Base-by-base conservation (phyloP, 2,888 invertebrate genomes). In the Drosophila merina region DNA sequence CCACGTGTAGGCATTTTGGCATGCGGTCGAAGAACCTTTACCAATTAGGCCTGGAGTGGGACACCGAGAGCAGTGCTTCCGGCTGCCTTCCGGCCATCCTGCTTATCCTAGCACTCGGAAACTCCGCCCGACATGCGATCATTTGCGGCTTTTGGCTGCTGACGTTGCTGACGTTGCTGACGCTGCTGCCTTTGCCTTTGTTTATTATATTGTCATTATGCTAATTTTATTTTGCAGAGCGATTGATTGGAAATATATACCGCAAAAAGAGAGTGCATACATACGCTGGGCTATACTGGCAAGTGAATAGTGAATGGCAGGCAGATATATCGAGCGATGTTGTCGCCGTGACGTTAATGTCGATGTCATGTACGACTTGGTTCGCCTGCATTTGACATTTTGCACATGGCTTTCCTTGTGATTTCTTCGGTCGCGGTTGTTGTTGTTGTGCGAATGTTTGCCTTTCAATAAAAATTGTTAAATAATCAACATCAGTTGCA, bases 171-270 rank as follows among this genome's bases (percentile, higher is more conserved):
- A 40, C 42, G 40, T 57, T 57, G 49, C 50, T 38, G 74, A 40
- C 42, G 40, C 58, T 57, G 49, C 50, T 38, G 67, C 45, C 47
- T 28, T 60, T 20, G 40, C 62, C 70, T 67, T 72, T 86, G 86
- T 84, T 85, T 79, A 88, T 88, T 84, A 78, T 83, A 88, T 84
- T 88, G 84, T 85, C 81, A 72, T 80, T 88, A 85, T 85, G 84
- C 81, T 83, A 85, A 85, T 85, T 85, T 88, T 63, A 83, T 80
- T 85, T 80, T 58, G 73, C 79, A 85, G 68, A 76, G 79, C 76
- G 54, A 75, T 73, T 73, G 64, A 86, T 84, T 72, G 55, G 62
- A 45, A 38, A 64, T 20, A 20, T 20, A 20, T 20, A 20, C 55
- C 57, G 64, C 64, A 48, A 62, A 52, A 68, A 64, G 62, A 77